phyloP scores from a whole-genome alignment of 2,888 invertebrate species.

The Amblyjoppa fuscipennis region DNA sequence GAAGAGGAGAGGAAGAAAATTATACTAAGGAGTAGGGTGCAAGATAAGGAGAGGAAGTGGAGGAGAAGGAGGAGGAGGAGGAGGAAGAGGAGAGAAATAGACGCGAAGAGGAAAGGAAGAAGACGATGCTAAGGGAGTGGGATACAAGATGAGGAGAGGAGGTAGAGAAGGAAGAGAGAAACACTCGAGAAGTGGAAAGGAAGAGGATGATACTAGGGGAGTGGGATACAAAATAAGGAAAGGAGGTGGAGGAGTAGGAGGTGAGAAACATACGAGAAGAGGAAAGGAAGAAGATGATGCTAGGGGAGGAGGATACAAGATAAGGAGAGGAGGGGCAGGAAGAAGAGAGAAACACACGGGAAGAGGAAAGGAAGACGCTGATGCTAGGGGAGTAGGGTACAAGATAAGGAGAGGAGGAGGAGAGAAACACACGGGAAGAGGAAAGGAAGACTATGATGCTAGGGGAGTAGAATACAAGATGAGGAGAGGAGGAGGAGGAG shows the following conservation, averaged over 20 bases:
- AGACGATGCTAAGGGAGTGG: constrained; percentile 49
- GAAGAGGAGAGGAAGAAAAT: not conserved
- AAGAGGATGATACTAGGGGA: no score
- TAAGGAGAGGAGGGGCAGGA: not conserved
- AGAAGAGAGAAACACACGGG: constrained; percentile 4
- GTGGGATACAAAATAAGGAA: no score
- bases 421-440: not conserved
- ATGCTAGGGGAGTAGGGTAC: constrained; percentile 48
- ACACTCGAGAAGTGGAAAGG: not conserved
- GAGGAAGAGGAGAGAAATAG: not conserved
- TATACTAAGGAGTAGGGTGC: no score
- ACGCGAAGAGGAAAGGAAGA: constrained; percentile 39
- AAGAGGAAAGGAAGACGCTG: constrained; percentile 50
- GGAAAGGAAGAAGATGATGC: no score
- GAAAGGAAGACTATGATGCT: no score
- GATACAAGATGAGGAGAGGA: constrained; percentile 33
- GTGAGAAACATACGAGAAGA: not conserved
- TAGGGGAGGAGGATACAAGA: no score
- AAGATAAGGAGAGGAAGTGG: no score
- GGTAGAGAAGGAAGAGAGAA: not conserved
- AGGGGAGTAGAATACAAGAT: no score
- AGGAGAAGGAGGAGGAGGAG: no score
- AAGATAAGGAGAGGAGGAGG: not conserved
- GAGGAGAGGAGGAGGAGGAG: no score
- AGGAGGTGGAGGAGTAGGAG: no score